Evolutionary conservation across 2,797 vertebrate species (phyloP), one percentile per base, ranked within the genome.

Genomic region (Centroberyx gerrardi): DNA sequence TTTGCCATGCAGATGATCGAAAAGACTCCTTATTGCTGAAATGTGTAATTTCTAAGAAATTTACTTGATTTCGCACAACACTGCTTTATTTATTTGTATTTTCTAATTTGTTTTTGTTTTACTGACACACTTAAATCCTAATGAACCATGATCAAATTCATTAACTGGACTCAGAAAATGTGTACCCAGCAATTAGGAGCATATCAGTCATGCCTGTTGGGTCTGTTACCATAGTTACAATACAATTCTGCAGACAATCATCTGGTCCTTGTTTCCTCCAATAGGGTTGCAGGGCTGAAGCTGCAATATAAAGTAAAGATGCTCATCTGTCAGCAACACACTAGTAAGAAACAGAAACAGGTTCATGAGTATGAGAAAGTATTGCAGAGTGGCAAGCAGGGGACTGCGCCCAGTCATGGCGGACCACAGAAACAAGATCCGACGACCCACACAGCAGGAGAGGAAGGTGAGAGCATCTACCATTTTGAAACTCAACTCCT

Each of bases 191-290:
- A 96, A 96, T 96, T 96, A 94, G 94, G 93, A 95, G 94, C 94
- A 95, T 94, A 95, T 95, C 92, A 92, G 93, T 95, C 92, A 94
- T 95, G 95, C 95, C 95, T 96, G 95, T 96, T 96, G 95, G 95
- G 95, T 95, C 93, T 94, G 97, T 99, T 98, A 96, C 97, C 97
- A 99, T 98, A 97, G 97, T 95, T 96, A 99, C 97, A 92, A 94
- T 95, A 95, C 93, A 94, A 96, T 96, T 96, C 94, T 91, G 95
- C 96, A 96, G 95, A 96, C 95, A 95, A 96, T 97, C 97, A 96
- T 97, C 97, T 97, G 97, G 96, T 98, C 94, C 94, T 94, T 84
- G 91, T 93, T 78, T 96, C 96, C 96, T 96, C 97, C 97, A 98
- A 98, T 98, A 95, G 95, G 96, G 93, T 93, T 77, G 95, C 92